Evolutionary conservation across 2,797 vertebrate species (phyloP).

Genomic region (Loris lydekkerianus): DNA sequence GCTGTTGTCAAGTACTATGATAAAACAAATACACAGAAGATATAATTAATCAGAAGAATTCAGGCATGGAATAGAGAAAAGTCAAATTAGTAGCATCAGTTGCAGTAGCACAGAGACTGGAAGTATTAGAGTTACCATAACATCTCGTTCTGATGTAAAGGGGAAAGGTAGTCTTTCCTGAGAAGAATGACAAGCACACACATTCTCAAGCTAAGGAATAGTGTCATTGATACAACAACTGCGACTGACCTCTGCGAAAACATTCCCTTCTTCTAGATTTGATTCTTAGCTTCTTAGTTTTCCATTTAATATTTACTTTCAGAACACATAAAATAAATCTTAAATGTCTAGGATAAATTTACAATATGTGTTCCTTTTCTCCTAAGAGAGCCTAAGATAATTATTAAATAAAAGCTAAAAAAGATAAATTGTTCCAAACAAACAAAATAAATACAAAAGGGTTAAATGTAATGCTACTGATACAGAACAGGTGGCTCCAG

Average conservation of each 20-base stretch:
- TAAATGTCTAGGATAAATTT: background rate
- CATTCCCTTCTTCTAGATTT: background rate
- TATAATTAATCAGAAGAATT: background rate
- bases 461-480: background rate
- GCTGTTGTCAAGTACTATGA: background rate
- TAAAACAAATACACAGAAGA: background rate
- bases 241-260: background rate
- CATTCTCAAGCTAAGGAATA: background rate
- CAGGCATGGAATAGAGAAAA: background rate
- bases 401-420: conserved; percentile 32
- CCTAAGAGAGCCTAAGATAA: background rate
- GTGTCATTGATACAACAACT: background rate
- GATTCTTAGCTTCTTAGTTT: background rate
- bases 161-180: background rate
- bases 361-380: background rate
- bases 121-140: background rate
- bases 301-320: background rate
- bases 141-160: background rate
- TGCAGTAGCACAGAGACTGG: background rate
- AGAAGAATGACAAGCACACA: background rate
- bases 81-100: background rate
- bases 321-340: background rate
- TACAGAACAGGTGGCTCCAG: no score
- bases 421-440: background rate
- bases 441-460: background rate